Base-by-base conservation (phyloP, 2,113 vertebrate genomes). In the Heterocephalus glaber region DNA sequence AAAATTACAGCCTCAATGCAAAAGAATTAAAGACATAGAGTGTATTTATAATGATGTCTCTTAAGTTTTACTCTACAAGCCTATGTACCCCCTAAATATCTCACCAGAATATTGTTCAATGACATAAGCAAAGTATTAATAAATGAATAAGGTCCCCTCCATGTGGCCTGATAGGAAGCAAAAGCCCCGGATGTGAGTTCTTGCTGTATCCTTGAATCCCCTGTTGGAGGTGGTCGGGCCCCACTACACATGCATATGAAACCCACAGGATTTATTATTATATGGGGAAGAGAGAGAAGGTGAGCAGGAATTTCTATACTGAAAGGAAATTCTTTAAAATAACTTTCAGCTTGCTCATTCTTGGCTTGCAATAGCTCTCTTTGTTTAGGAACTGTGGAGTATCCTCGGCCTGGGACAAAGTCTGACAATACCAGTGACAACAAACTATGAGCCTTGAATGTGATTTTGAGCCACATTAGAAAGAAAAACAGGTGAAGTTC, bases 401-500 rank as follows among this genome's bases (percentile, higher is more conserved):
- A 6, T 17, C 38, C 14, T 66, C 54, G 0, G 0, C 20, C 33
- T 68, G 5, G 30, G 38, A 52, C 47, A 24, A 54, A 85, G 58
- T 33, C 38, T 26, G 44, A 70, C 1, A 16, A 4, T 20, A 26
- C 17, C 13, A 3, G 1, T 10, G 26, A 52, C 58, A 89, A 65
- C 81, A 84, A 63, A 61, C 10, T 44, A 20, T 5, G 16, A 84
- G 26, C 30, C 70, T 66, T 13, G 0, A 1, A 7, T 4, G 7
- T 44, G 74, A 89, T 33, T 70, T 89, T 44, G 35, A 54, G 41
- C 4, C 28, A 35, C 68, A 33, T 35, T n/a, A 61, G 65, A 74
- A 88, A 17, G 14, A n/a, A 93, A 88, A 95, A 49, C 54, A 65
- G 83, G 49, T 56, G 24, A 76, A 5, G 26, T 76, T 76, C 44